These are phyloP conservation scores for Seriola rivoliana DNA, from an alignment of 2,113 vertebrate species.

Conservation along the genomic window DNA sequence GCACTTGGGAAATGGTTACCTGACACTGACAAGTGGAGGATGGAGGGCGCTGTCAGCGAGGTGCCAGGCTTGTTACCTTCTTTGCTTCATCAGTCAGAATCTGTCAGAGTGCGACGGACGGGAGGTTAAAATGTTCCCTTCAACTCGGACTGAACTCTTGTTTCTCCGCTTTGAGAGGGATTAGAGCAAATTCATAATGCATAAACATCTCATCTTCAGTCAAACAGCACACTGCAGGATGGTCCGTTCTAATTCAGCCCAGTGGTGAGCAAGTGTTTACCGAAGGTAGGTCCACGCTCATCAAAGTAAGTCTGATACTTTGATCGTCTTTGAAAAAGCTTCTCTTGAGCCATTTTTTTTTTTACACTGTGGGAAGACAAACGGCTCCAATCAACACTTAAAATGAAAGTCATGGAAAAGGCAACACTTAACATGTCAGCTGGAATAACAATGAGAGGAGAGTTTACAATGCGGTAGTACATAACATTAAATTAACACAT, in stretches of 20 bases:
- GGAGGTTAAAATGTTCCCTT: conserved; percentile 46
- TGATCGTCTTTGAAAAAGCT: neutral
- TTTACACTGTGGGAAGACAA: neutral
- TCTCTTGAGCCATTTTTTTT: conserved; percentile 12
- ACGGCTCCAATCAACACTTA: conserved; percentile 18
- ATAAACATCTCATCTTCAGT: conserved; percentile 22
- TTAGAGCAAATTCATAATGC: neutral
- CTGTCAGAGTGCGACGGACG: conserved; percentile 49
- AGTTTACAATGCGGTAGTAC: neutral
- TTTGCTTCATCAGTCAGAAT: conserved; percentile 61
- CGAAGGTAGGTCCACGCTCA: neutral
- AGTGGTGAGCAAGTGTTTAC: neutral
- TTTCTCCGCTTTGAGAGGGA: neutral
- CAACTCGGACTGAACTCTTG: conserved; percentile 3
- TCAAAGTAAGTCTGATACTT: conserved; percentile 1
- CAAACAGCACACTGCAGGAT: neutral
- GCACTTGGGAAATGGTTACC: conserved; percentile 77
- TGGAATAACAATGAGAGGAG: neutral
- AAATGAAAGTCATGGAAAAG: conserved; percentile 18
- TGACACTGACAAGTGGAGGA: conserved; percentile 70
- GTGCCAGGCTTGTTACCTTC: conserved; percentile 46
- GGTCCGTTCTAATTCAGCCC: neutral
- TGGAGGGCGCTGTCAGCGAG: conserved; percentile 65
- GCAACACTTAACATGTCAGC: conserved; percentile 22
- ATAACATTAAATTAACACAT: neutral